Percentiles rank a stretch among this genome's conserved stretches.
phyloP scores from a whole-genome alignment of 1,140 invertebrate genomes.

The Drosophila kikkawai region DNA sequence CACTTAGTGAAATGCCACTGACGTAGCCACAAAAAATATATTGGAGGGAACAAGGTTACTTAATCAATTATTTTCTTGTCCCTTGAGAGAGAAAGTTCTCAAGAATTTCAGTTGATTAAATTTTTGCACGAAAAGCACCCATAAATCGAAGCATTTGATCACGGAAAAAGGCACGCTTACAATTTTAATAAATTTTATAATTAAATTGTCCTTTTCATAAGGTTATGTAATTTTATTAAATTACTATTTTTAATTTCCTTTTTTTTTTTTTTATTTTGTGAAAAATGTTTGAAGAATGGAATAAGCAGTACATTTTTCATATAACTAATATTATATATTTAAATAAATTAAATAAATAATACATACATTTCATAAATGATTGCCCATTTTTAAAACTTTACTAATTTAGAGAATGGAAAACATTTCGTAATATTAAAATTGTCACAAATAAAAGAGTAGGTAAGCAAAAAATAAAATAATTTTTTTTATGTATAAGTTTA shows the following conservation, averaged over 20 bases:
- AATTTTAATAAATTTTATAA: background rate
- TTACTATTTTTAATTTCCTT: background rate
- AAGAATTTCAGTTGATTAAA: conserved; percentile 18
- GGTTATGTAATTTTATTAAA: background rate
- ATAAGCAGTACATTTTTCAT: background rate
- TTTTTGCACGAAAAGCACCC: background rate
- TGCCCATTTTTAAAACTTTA: too few relatives aligned
- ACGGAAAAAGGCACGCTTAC: background rate
- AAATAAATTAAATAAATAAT: too few relatives aligned
- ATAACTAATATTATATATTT: background rate
- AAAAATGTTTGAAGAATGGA: background rate
- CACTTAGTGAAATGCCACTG: conserved; percentile 32
- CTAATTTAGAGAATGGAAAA: too few relatives aligned
- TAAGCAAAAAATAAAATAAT: too few relatives aligned
- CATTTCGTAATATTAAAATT: too few relatives aligned
- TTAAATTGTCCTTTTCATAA: background rate
- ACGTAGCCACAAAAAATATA: conserved; percentile 17
- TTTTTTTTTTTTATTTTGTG: too few relatives aligned
- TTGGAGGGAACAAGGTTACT: conserved; percentile 12
- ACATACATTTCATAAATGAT: too few relatives aligned
- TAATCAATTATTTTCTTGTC: conserved; percentile 21
- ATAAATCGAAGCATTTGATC: background rate
- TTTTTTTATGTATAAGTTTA: too few relatives aligned
- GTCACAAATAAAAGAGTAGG: too few relatives aligned
- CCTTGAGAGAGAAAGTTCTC: background rate